Percentiles rank a stretch among this genome's conserved stretches.
Evolutionary conservation across 1,140 invertebrate genomes (phyloP).

Genomic region (Zaprionus africanus): DNA sequence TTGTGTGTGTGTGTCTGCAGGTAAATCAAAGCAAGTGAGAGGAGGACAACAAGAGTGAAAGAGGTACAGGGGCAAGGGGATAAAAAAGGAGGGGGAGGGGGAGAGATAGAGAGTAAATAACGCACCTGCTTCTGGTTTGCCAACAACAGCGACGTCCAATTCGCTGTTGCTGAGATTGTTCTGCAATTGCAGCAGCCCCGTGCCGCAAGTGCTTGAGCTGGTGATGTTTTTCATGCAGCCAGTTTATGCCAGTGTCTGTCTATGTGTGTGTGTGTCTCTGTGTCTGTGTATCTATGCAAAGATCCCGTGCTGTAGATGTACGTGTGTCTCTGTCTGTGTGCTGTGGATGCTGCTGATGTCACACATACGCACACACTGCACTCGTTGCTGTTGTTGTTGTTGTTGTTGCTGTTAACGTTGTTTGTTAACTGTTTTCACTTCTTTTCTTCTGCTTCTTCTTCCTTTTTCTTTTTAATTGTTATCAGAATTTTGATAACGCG

Average conservation of each 20-base stretch:
- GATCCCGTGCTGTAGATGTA: no score
- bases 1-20: not conserved
- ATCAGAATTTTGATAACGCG: conserved; percentile 34
- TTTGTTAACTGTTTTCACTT: conserved; percentile 45
- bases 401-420: conserved; percentile 2
- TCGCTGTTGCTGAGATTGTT: conserved; percentile 78
- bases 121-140: conserved; percentile 75
- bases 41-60: not conserved
- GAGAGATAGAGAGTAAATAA: conserved; percentile 28
- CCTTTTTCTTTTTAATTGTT: conserved; percentile 14
- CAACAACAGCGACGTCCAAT: conserved; percentile 68
- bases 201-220: conserved; percentile 81
- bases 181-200: conserved; percentile 80
- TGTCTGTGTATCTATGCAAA: conserved; percentile 1
- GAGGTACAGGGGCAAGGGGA: not conserved
- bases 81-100: not conserved
- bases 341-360: conserved; percentile 54
- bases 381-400: conserved; percentile 12
- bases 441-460: conserved; percentile 13
- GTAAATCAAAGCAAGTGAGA: conserved; percentile 2
- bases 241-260: conserved; percentile 48
- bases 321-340: not conserved
- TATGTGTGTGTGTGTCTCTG: not conserved
- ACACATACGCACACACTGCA: conserved; percentile 21
- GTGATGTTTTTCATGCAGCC: conserved; percentile 84